phyloP scores from a whole-genome alignment of 2,888 invertebrate species.

The Isoperla grammatica region DNA sequence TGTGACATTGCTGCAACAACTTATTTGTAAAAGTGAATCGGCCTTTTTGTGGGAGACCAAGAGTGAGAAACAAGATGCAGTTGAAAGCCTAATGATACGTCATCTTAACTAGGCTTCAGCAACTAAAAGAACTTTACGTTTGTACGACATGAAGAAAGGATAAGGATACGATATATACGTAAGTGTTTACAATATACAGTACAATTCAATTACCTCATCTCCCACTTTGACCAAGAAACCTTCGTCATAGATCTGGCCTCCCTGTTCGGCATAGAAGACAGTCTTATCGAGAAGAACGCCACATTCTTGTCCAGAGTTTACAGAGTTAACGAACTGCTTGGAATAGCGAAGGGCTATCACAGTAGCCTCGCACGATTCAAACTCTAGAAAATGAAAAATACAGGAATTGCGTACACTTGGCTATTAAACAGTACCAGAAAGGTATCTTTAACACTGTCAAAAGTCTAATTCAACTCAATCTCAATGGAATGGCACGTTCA shows the following conservation, averaged over 20 bases:
- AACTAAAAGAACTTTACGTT: not conserved
- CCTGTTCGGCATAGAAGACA: slow-evolving; percentile 97
- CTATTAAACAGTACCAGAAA: too few relatives aligned
- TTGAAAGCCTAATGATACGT: too few relatives aligned
- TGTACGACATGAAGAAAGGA: too few relatives aligned
- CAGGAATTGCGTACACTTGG: too few relatives aligned
- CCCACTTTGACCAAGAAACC: slow-evolving; percentile 79
- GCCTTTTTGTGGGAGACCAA: too few relatives aligned
- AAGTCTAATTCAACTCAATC: too few relatives aligned
- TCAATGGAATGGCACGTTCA: too few relatives aligned
- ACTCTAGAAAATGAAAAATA: slow-evolving; percentile 50
- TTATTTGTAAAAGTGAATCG: too few relatives aligned
- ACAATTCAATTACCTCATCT: slow-evolving; percentile 71
- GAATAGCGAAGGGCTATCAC: slow-evolving; percentile 75
- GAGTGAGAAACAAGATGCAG: too few relatives aligned
- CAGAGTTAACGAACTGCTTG: slow-evolving; percentile 79
- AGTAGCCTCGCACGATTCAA: slow-evolving; percentile 63
- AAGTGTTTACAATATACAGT: too few relatives aligned
- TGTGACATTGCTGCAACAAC: not conserved
- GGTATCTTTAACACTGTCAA: too few relatives aligned
- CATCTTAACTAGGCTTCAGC: not conserved
- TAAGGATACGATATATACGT: too few relatives aligned
- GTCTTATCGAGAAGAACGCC: slow-evolving; percentile 88
- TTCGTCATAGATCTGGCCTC: slow-evolving; percentile 96
- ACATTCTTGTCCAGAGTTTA: slow-evolving; percentile 80